phyloP scores from a whole-genome alignment of 2,113 vertebrate species.

The Misgurnus mizolepis region DNA sequence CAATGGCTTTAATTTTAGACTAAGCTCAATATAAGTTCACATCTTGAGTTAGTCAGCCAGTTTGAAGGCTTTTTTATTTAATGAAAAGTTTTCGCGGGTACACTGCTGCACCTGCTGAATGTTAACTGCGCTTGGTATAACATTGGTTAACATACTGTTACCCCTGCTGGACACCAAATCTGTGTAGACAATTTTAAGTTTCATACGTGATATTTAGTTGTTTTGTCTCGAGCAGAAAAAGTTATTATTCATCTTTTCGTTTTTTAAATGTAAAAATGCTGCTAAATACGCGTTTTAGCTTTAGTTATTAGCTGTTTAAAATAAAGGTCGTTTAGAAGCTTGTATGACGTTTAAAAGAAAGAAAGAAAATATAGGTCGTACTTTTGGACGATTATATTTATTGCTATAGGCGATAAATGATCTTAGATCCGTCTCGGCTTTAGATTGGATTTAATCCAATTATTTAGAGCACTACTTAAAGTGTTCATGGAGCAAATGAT shows the following conservation, averaged over 20 bases:
- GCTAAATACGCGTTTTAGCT: too few relatives aligned
- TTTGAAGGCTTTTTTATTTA: background rate
- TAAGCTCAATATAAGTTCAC: background rate
- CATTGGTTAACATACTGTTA: background rate
- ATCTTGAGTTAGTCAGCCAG: background rate
- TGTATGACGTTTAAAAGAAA: too few relatives aligned
- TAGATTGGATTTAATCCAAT: constrained; percentile 80
- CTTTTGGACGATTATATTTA: background rate
- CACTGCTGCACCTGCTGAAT: constrained; percentile 20
- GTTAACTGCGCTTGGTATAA: background rate
- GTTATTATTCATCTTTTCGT: too few relatives aligned
- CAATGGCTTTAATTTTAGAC: background rate
- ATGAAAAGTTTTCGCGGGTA: background rate
- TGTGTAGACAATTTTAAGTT: background rate
- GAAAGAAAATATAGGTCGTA: too few relatives aligned
- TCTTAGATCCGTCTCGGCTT: constrained; percentile 65
- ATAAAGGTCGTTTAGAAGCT: too few relatives aligned
- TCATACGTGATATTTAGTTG: background rate
- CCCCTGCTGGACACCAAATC: background rate
- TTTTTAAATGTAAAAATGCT: too few relatives aligned
- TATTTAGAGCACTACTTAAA: constrained; percentile 73
- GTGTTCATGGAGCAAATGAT: constrained; percentile 69
- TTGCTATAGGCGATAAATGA: constrained; percentile 53
- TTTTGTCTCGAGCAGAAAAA: background rate
- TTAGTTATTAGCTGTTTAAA: background rate